Percentiles rank a stretch among this genome's conserved stretches.
These are phyloP conservation scores for Zapus hudsonius DNA, from an alignment of 2,113 vertebrate species.

Conservation along the genomic window DNA sequence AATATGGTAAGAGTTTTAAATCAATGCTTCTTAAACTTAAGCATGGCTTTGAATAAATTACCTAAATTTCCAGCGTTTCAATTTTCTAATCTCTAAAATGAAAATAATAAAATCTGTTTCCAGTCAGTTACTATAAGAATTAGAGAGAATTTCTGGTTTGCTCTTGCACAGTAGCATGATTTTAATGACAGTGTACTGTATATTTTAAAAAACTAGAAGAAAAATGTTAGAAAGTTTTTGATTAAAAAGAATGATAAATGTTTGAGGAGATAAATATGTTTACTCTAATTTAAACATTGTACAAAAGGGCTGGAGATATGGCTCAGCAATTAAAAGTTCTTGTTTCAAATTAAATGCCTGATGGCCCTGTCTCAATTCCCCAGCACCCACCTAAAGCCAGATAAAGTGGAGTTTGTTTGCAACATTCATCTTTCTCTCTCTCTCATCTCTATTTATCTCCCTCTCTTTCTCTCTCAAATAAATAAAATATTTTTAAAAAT, in stretches of 20 bases:
- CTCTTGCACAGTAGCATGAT: neutral
- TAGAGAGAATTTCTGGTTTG: neutral
- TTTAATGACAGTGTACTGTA: neutral
- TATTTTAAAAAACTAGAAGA: neutral
- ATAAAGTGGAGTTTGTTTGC: too few species aligned
- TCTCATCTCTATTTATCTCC: too few species aligned
- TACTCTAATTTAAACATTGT: neutral
- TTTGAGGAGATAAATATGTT: neutral
- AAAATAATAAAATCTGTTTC: neutral
- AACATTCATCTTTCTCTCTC: too few species aligned
- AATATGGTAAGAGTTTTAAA: neutral
- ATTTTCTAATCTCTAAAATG: conserved; percentile 2
- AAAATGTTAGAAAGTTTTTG: neutral
- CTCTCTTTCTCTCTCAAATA: too few species aligned
- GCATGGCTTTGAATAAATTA: neutral
- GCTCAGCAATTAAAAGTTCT: too few species aligned
- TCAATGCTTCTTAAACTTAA: neutral
- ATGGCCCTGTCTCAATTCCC: too few species aligned
- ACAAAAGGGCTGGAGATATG: neutral
- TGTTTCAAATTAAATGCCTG: too few species aligned
- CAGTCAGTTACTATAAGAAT: neutral
- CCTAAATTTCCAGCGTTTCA: neutral
- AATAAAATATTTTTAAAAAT: neutral
- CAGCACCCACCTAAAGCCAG: too few species aligned
- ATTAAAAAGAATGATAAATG: neutral